Conservation (phyloP, 2,888 invertebrate species). For the Xylota sylvarum region DNA sequence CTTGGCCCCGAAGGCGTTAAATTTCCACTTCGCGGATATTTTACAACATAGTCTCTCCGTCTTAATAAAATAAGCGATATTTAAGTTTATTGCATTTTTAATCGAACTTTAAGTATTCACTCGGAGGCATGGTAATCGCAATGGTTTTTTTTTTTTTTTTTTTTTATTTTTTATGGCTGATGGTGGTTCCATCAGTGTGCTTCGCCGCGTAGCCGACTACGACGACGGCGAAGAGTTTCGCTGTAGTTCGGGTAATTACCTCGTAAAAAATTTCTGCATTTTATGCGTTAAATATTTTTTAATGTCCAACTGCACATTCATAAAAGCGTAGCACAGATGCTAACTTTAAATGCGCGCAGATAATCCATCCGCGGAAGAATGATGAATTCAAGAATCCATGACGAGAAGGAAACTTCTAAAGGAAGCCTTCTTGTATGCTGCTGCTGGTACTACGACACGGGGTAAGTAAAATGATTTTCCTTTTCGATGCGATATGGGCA, state of each 20-base stretch:
- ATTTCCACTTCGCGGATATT: neutral
- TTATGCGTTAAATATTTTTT: constrained; percentile 47
- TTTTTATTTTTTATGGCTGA: constrained; percentile 4
- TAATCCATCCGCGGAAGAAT: constrained; percentile 19
- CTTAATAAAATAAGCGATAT: constrained; percentile 23
- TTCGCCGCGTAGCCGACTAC: neutral
- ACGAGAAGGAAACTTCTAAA: neutral
- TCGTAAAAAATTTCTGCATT: constrained; percentile 56
- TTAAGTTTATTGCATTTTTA: constrained; percentile 50
- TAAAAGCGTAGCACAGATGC: constrained; percentile 54
- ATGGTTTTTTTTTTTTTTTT: neutral
- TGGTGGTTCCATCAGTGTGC: neutral
- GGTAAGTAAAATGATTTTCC: neutral
- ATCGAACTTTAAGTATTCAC: constrained; percentile 60
- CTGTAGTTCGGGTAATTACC: constrained; percentile 38
- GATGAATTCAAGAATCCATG: constrained; percentile 19
- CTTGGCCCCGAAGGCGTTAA: constrained; percentile 6
- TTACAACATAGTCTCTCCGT: constrained; percentile 1
- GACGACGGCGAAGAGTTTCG: neutral
- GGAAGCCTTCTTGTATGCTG: too few relatives aligned
- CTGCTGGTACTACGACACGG: neutral
- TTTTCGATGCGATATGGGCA: constrained; percentile 1
- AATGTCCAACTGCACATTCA: constrained; percentile 39
- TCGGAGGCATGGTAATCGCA: constrained; percentile 11
- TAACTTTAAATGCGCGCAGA: constrained; percentile 10